Evolutionary conservation across 2,113 vertebrate species (phyloP).

Genomic region (Reinhardtius hippoglossoides): DNA sequence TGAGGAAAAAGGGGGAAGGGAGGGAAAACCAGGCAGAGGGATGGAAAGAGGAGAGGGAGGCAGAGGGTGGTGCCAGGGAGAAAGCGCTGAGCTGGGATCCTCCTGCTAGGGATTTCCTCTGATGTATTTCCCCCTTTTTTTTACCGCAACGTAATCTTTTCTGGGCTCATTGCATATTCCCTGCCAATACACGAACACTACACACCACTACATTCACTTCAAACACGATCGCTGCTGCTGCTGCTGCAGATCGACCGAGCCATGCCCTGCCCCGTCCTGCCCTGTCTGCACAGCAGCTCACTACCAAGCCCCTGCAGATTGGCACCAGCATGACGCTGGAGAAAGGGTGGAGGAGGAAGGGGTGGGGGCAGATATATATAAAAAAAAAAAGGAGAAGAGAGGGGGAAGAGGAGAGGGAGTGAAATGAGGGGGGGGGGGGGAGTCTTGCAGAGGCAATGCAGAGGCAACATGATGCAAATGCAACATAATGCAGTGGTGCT

Average conservation of each 20-base stretch:
- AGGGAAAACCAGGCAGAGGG: constrained; percentile 13
- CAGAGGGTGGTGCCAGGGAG: constrained; percentile 40
- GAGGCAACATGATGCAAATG: constrained; percentile 79
- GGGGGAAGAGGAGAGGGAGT: background rate
- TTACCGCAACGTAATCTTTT: constrained; percentile 52
- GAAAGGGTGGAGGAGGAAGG: constrained; percentile 12
- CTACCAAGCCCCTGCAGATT: constrained; percentile 46
- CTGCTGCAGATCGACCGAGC: constrained; percentile 20
- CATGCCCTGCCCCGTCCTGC: constrained; percentile 3
- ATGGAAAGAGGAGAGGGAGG: background rate
- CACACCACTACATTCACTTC: constrained; percentile 11
- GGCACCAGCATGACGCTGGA: constrained; percentile 29
- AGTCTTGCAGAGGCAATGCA: constrained; percentile 76
- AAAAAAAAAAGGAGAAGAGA: too few species aligned
- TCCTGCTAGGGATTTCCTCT: constrained; percentile 80
- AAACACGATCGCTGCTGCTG: background rate
- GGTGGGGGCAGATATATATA: background rate
- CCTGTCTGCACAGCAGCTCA: constrained; percentile 8
- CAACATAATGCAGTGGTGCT: constrained; percentile 77
- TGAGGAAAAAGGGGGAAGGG: constrained; percentile 1
- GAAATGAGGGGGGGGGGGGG: background rate
- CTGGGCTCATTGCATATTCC: constrained; percentile 52
- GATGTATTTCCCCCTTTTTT: constrained; percentile 51
- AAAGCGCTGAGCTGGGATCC: constrained; percentile 77
- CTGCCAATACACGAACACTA: constrained; percentile 9